Conservation (phyloP, 2,888 invertebrate species). For the Maniola hyperantus region DNA sequence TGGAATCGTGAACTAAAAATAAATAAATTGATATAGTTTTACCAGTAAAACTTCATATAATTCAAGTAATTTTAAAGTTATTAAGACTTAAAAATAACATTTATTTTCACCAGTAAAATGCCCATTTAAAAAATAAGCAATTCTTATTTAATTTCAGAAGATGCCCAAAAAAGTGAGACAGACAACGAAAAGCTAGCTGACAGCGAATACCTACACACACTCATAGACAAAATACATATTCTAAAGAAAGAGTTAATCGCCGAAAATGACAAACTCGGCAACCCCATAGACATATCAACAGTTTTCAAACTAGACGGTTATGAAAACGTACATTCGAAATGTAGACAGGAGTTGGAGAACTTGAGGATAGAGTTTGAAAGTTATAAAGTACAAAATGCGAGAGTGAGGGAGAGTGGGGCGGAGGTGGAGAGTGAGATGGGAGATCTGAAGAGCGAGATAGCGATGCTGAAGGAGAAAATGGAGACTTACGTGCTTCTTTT, state of each 20-base stretch:
- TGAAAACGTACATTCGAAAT: slow-evolving; percentile 78
- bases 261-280: slow-evolving; percentile 83
- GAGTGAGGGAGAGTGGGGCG: slow-evolving; percentile 50
- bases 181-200: slow-evolving; percentile 72
- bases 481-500: slow-evolving; percentile 84
- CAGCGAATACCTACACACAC: slow-evolving; percentile 78
- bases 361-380: slow-evolving; percentile 86
- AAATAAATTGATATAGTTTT: no score
- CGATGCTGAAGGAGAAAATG: slow-evolving; percentile 85
- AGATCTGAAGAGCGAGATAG: slow-evolving; percentile 83
- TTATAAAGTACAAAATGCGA: slow-evolving; percentile 53
- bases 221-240: slow-evolving; percentile 85
- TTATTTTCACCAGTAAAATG: no score
- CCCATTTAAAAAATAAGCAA: background rate
- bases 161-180: slow-evolving; percentile 65
- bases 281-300: slow-evolving; percentile 83
- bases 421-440: slow-evolving; percentile 63
- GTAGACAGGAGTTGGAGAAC: slow-evolving; percentile 85
- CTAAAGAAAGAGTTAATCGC: slow-evolving; percentile 83
- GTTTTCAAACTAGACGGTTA: slow-evolving; percentile 75
- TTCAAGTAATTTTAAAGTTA: no score
- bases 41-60: no score
- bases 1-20: no score
- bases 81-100: no score
- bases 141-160: slow-evolving; percentile 44